phyloP scores from a whole-genome alignment of 2,888 invertebrate species.

The Drymonia ruficornis region DNA sequence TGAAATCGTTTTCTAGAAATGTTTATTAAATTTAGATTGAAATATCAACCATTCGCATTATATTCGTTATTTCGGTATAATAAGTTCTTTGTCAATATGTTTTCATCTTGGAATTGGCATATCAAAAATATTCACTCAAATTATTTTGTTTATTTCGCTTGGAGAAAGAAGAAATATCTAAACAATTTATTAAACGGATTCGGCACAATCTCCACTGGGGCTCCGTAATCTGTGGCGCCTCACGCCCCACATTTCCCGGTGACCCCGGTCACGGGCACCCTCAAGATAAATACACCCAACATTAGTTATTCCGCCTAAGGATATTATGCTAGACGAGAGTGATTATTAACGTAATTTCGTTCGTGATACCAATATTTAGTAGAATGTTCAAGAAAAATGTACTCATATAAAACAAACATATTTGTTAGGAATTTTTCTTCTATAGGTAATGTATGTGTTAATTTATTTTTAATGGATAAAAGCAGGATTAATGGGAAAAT shows the following conservation, averaged over 20 bases:
- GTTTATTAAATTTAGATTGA: neutral
- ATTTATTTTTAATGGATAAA: too few species aligned
- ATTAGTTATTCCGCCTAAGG: slow-evolving; percentile 40
- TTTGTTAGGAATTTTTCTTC: neutral
- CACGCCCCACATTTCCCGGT: slow-evolving; percentile 32
- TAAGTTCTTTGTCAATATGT: too few species aligned
- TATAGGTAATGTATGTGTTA: too few species aligned
- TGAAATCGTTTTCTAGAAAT: slow-evolving; percentile 13
- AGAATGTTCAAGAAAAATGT: slow-evolving; percentile 24
- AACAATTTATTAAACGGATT: slow-evolving; percentile 28
- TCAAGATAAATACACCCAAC: slow-evolving; percentile 42
- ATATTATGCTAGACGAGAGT: slow-evolving; percentile 38
- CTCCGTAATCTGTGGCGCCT: slow-evolving; percentile 32
- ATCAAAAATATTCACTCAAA: too few species aligned
- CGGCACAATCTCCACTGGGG: slow-evolving; percentile 20
- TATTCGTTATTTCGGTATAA: too few species aligned
- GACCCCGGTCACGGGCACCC: slow-evolving; percentile 30
- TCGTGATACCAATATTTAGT: slow-evolving; percentile 36
- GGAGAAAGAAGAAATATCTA: slow-evolving; percentile 6
- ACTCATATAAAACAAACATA: too few species aligned
- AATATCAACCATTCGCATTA: too few species aligned
- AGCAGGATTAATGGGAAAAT: too few species aligned
- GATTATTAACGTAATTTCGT: slow-evolving; percentile 42
- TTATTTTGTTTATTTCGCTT: neutral
- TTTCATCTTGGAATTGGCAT: too few species aligned